These are phyloP conservation scores for Solen grandis DNA, from an alignment of 1,140 invertebrate genomes.

Conservation along the genomic window DNA sequence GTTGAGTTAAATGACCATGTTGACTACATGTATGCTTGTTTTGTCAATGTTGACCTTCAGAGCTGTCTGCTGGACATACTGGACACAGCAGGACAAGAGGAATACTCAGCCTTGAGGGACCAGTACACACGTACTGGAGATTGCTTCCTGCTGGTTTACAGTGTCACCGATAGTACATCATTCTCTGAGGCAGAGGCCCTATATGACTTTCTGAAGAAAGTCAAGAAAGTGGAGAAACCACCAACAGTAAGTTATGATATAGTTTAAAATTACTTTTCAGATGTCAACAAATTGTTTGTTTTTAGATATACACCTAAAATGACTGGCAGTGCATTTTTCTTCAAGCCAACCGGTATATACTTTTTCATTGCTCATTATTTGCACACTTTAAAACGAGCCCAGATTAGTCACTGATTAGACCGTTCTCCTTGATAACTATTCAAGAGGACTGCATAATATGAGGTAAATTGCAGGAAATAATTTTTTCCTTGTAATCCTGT, in stretches of 20 bases:
- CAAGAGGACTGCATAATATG: no score
- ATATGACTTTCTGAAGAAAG: constrained; percentile 95
- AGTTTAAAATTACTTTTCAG: no score
- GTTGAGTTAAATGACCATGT: neutral
- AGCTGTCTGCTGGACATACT: constrained; percentile 99
- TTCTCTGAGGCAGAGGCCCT: constrained; percentile 98
- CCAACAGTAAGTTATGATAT: constrained; percentile 83
- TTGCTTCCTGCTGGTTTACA: constrained; percentile 99
- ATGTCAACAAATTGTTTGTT: no score
- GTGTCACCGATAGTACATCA: constrained; percentile 92
- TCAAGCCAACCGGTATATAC: no score
- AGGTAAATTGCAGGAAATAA: no score
- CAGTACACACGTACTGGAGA: constrained; percentile 83
- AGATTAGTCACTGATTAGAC: no score
- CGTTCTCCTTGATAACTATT: no score
- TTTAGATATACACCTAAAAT: no score
- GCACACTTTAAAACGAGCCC: no score
- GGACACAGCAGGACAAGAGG: constrained; percentile 96
- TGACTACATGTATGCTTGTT: neutral
- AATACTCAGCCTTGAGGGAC: constrained; percentile 82
- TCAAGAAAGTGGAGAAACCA: constrained; percentile 87
- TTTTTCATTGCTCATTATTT: no score
- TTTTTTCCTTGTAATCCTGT: no score
- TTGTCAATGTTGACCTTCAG: constrained; percentile 81
- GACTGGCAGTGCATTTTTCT: no score